phyloP scores from a whole-genome alignment of 2,888 invertebrate genomes.

The Furcula furcula region DNA sequence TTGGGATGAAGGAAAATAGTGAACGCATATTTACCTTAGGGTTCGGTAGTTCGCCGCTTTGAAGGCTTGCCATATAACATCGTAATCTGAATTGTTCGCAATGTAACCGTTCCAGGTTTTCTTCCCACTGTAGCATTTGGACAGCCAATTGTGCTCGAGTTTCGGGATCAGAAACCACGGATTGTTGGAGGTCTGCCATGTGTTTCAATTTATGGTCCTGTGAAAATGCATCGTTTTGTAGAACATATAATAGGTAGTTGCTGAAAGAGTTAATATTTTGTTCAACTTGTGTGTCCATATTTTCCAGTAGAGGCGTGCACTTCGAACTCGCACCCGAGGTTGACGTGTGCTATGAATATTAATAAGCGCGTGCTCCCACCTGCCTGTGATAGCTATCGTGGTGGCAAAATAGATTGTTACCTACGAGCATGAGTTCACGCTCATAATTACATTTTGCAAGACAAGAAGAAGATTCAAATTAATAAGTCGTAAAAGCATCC shows the following conservation, averaged over 20 bases:
- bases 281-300: conserved; percentile 16
- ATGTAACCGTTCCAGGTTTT: conserved; percentile 96
- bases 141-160: conserved; percentile 95
- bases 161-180: conserved; percentile 96
- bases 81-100: conserved; percentile 98
- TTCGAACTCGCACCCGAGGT: conserved; percentile 45
- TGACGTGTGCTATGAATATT: conserved; percentile 71
- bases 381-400: conserved; percentile 54
- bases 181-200: conserved; percentile 99
- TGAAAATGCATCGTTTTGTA: conserved; percentile 10
- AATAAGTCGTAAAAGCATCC: conserved; percentile 25
- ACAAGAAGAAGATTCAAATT: conserved; percentile 29
- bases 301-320: conserved; percentile 43
- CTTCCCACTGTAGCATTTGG: conserved; percentile 98
- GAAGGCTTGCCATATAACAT: conserved; percentile 98
- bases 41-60: conserved; percentile 97
- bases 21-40: conserved; percentile 89
- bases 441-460: conserved; percentile 42
- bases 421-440: conserved; percentile 28
- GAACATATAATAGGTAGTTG: not conserved
- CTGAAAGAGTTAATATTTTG: not conserved
- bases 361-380: conserved; percentile 58
- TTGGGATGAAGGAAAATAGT: conserved; percentile 12
- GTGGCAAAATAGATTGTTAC: conserved; percentile 53
- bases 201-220: conserved; percentile 98